These are phyloP conservation scores for Eristalis pertinax DNA, from an alignment of 2,888 invertebrate species.

Conservation along the genomic window DNA sequence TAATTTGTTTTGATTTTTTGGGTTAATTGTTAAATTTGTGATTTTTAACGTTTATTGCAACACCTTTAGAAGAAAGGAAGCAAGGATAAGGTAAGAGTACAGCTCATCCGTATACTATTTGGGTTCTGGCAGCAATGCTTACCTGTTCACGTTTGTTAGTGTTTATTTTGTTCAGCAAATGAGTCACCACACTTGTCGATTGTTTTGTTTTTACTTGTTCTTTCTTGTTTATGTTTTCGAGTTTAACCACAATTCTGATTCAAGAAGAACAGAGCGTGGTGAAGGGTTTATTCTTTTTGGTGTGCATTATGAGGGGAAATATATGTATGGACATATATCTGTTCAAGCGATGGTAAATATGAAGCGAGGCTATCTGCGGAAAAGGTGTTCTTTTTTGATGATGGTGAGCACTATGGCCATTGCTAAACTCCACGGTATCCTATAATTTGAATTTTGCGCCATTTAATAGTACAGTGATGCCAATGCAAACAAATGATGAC, in stretches of 20 bases:
- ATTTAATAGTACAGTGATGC: no score
- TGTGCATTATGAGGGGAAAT: conserved; percentile 13
- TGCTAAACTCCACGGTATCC: no score
- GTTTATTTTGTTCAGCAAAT: conserved; percentile 13
- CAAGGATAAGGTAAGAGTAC: conserved; percentile 90
- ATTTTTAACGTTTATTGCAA: conserved; percentile 72
- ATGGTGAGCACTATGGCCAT: background rate
- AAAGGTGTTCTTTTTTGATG: background rate
- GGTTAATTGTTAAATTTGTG: conserved; percentile 69
- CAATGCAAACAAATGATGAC: no score
- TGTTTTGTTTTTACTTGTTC: background rate
- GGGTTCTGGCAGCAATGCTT: conserved; percentile 61
- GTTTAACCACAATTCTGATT: conserved; percentile 13
- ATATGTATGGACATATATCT: no score
- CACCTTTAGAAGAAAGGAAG: conserved; percentile 91
- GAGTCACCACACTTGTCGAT: background rate
- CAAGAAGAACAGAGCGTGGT: conserved; percentile 3
- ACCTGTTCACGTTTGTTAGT: conserved; percentile 18
- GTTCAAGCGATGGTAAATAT: background rate
- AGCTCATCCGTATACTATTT: conserved; percentile 69
- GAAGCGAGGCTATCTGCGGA: conserved; percentile 50
- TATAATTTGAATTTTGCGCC: no score
- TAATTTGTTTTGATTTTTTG: conserved; percentile 31
- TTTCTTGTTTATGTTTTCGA: background rate
- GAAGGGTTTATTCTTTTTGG: background rate